These are phyloP conservation scores for Rhinolophus sinicus DNA, from an alignment of 2,113 vertebrate species.

Conservation along the genomic window DNA sequence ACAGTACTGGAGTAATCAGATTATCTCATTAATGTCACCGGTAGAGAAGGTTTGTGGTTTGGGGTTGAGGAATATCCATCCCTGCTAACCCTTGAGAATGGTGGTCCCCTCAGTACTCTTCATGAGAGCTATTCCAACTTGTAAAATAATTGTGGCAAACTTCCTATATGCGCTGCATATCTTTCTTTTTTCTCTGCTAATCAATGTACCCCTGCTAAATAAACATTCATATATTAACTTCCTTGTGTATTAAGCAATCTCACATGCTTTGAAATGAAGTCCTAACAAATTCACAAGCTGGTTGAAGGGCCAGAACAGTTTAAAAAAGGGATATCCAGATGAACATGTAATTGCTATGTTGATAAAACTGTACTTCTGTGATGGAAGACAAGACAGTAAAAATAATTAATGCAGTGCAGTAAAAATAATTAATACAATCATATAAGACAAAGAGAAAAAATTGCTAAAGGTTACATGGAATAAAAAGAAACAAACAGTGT, in stretches of 20 bases:
- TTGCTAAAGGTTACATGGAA: not conserved
- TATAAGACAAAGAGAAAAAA: not conserved
- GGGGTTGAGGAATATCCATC: not conserved
- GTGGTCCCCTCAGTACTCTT: not conserved
- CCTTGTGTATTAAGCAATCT: not conserved
- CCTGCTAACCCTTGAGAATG: not conserved
- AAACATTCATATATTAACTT: not conserved
- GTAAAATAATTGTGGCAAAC: not conserved
- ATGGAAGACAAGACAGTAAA: not conserved
- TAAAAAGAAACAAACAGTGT: not conserved
- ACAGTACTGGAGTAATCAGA: not conserved
- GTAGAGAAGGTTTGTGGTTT: not conserved
- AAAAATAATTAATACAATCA: not conserved
- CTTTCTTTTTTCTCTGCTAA: not conserved
- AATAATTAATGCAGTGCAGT: not conserved
- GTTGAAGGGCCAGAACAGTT: not conserved
- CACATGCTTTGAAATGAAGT: not conserved
- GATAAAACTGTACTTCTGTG: not conserved
- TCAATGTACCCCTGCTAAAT: not conserved
- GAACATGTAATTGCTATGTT: not conserved
- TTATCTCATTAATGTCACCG: not conserved
- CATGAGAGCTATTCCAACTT: not conserved
- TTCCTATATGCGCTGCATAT: not conserved
- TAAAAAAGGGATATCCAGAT: not conserved
- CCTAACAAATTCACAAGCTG: not conserved